phyloP scores from a whole-genome alignment of 2,797 vertebrate genomes.

The Cyclura pinguis region DNA sequence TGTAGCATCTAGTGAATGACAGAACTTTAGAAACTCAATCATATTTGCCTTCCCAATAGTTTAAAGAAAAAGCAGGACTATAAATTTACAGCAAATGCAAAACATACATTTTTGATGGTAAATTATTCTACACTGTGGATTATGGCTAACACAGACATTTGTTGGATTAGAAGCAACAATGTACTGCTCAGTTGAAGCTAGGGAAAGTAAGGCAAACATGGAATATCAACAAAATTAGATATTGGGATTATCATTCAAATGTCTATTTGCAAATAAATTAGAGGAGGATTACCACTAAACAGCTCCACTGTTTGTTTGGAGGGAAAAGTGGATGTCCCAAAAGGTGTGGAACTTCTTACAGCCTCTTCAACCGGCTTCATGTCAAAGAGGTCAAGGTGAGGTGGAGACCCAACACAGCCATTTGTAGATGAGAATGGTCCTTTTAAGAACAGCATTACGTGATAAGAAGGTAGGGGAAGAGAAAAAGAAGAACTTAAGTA shows the following conservation, averaged over 20 bases:
- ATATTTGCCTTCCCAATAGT: not conserved
- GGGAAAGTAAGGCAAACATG: not conserved
- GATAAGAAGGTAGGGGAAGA: slow-evolving; percentile 57
- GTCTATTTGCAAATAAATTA: slow-evolving; percentile 57
- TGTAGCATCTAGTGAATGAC: not conserved
- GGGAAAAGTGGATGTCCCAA: slow-evolving; percentile 75
- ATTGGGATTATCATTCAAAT: not conserved
- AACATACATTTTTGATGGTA: not conserved
- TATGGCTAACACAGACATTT: not conserved
- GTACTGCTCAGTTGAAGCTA: not conserved
- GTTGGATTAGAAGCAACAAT: not conserved
- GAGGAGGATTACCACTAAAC: slow-evolving; percentile 75
- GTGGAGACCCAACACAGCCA: slow-evolving; percentile 79
- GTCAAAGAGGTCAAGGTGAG: slow-evolving; percentile 81
- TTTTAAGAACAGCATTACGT: slow-evolving; percentile 60
- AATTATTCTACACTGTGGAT: not conserved
- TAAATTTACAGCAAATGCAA: not conserved
- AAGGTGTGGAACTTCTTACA: slow-evolving; percentile 76
- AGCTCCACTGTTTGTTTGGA: slow-evolving; percentile 79
- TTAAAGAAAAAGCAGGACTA: not conserved
- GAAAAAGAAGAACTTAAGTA: slow-evolving; percentile 67
- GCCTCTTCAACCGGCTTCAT: slow-evolving; percentile 82
- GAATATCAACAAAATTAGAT: not conserved
- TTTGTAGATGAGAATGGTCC: slow-evolving; percentile 79
- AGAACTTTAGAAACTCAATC: not conserved